Conservation (phyloP, 2,888 invertebrate genomes). For the Parnassius smintheus region DNA sequence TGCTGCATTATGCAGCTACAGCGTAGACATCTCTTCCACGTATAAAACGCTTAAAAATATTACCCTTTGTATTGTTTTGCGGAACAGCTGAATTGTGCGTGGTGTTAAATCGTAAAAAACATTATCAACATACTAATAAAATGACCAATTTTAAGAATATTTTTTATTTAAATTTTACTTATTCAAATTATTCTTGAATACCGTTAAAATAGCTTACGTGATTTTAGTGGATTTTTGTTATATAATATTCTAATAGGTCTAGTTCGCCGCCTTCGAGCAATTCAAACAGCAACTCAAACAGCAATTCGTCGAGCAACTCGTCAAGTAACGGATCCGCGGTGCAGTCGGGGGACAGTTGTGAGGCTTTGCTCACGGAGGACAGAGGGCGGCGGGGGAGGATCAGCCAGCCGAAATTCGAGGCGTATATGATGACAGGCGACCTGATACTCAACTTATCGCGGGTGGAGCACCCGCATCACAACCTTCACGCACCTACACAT, state of each 20-base stretch:
- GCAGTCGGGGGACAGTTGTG: conserved; percentile 78
- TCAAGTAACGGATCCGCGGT: conserved; percentile 76
- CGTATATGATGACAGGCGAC: conserved; percentile 99
- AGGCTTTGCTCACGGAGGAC: conserved; percentile 65
- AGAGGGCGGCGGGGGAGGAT: conserved; percentile 58
- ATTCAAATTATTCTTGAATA: neutral
- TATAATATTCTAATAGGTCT: conserved; percentile 45
- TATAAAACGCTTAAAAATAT: neutral
- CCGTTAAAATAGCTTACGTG: neutral
- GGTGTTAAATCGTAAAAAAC: neutral
- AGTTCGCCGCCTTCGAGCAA: conserved; percentile 70
- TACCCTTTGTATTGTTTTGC: too few relatives aligned
- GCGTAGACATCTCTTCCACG: too few relatives aligned
- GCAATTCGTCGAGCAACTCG: conserved; percentile 70
- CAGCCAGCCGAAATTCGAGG: conserved; percentile 87
- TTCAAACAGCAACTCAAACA: conserved; percentile 44
- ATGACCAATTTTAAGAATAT: too few relatives aligned
- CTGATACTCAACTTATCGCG: conserved; percentile 95
- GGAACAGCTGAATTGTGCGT: too few relatives aligned
- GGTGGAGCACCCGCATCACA: conserved; percentile 85
- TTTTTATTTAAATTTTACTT: too few relatives aligned
- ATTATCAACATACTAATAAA: neutral
- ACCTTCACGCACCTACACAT: conserved; percentile 75
- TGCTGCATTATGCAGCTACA: too few relatives aligned
- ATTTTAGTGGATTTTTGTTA: neutral